Base-by-base conservation (phyloP, 1,140 invertebrate species). In the Drosophila neocordata region DNA sequence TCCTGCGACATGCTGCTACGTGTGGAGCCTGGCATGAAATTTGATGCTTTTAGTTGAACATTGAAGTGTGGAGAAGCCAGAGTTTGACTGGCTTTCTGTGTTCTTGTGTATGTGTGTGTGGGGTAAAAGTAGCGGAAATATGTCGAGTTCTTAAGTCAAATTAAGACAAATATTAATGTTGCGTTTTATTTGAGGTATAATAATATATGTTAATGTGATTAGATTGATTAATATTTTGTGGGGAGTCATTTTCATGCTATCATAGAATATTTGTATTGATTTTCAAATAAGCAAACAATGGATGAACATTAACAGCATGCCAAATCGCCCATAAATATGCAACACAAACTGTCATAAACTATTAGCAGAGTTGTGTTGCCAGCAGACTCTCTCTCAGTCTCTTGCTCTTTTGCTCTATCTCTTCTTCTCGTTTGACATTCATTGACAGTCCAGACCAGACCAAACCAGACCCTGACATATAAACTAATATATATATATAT, bases 141-240 rank as follows among this genome's bases (percentile, higher is more conserved):
- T 20, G 2, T 52, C 7, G 13, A 34, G 51, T 59, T 56, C 63
- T 44, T 52, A 12, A 38, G 12, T 20, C 22, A 75, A 69, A 80
- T 80, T 76, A 69, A 65, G 73, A 77, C 61, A 69, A 73, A 77
- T 67, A 84, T 63, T 69, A 79, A 73, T 55, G 52, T n/a, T 59
- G 65, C 65, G 44, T 75, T 59, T 63, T 63, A 59, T 53, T 13
- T 41, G n/a, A 20, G 38, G 56, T 53, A 13, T 20, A 57, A 67
- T 65, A 73, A 78, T 69, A 18, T 73, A 80, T 85, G 69, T 65
- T 73, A 84, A 84, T 84, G 71, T 68, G 69, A 80, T 87, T 74
- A 63, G 51, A 65, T 67, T 53, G 66, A 51, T 64, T 56, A 61
- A 53, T 48, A 72, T 77, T 62, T 31, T 31, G 27, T 0, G 56